Base-by-base conservation (phyloP, 2,797 vertebrate species). In the Spinus olivaceus region DNA sequence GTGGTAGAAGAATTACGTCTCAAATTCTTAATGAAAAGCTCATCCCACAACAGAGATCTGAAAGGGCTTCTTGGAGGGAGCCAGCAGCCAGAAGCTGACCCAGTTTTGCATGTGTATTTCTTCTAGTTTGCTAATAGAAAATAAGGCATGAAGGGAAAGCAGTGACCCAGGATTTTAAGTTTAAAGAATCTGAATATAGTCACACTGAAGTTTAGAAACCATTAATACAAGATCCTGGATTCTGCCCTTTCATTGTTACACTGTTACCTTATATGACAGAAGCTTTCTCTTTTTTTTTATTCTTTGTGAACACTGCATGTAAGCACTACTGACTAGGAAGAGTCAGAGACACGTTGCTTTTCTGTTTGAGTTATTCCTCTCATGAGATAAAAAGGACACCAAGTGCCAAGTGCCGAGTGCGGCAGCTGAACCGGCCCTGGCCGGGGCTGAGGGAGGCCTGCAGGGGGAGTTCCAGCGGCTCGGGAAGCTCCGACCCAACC, bases 381-480 rank as follows among this genome's bases (percentile, higher is more conserved):
- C 20, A 9, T 3, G 53, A 3, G 50, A 22, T 9, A 2, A 6
- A 46, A 56, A 22, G 28, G 5, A 13, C 0, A 2, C 47, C n/a
- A 12, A 17, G 37, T 24, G 49, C 22, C 53, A 20, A 20, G 59
- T 0, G 44, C 44, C 4, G 25, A 1, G 18, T 0, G n/a, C 0
- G 50, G 47, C 57, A 22, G 51, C 70, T 1, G 54, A 42, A 47
- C 35, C 3, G 12, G 60, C 60, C 17, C 30, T 14, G 53, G 30
- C 28, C 25, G 41, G 30, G 30, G 30, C 49, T 2, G 10, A 18
- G 28, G 8, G 37, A 39, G 18, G 19, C 92, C 94, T 37, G 54
- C 65, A 95, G 94, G 76, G 92, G 94, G 95, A 91, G 95, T 91
- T 90, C 63, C 77, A 30, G 81, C 23, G 3, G 46, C 88, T 78